Base-by-base conservation (phyloP, 2,113 vertebrate species). In the Periophthalmus modestus region DNA sequence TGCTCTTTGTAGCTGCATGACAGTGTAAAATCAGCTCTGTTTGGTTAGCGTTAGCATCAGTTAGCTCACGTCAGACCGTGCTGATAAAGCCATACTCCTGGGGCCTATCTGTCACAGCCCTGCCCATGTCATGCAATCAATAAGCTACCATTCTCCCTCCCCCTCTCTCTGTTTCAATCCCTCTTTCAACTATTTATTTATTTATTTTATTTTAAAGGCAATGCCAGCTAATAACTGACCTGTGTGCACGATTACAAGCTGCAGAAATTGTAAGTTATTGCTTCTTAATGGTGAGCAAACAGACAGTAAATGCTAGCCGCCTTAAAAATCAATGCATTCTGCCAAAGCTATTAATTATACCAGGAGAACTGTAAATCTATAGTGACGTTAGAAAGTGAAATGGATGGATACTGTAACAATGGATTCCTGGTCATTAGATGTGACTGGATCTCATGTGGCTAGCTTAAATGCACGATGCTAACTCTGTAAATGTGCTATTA, bases 121-220 rank as follows among this genome's bases (percentile, higher is more conserved):
- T 73, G 55, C 73, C 81, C 54, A 69, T 72, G 85, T 82, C 89
- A 88, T 73, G 75, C 85, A 89, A 89, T 91, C 85, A 77, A 91
- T 91, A 28, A 3, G 1, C 28, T 28, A 58, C 36, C 39, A 43
- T 43, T 43, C 48, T 72, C 79, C 82, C 82, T 21, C 48, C 71
- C 72, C 73, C 84, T 4, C 78, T 70, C 63, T 71, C 77, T 71
- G 77, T 76, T 89, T 88, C 83, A 80, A 43, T 43, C 39, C 10
- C 39, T 57, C 10, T 21, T 57, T 21, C 50, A 19, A 43, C 7
- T 43, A 9, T 43, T 43, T 39, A 39, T 43, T 43, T 39, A 39
- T 39, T 39, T 43, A 43, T 52, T 52, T 52, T 19, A 19, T 52
- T 18, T 52, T 7, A 11, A 15, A 59, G 23, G 57, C 55, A 23